phyloP scores from a whole-genome alignment of 1,140 invertebrate genomes.

The Zaprionus ornatus region DNA sequence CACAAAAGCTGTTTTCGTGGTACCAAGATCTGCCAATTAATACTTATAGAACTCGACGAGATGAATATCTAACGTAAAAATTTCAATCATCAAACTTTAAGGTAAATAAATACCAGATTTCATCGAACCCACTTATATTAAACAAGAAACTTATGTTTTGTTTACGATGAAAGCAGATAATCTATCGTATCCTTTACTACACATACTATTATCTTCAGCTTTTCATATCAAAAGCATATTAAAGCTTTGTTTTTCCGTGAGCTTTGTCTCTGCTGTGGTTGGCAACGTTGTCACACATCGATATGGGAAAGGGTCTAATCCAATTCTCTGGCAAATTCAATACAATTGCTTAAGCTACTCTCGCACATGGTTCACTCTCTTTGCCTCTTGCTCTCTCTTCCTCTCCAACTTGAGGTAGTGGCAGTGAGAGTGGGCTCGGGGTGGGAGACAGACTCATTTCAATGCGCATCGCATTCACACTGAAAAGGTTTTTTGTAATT shows the following conservation, averaged over 20 bases:
- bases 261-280: background rate
- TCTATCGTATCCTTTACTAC: too few species aligned
- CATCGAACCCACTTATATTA: too few species aligned
- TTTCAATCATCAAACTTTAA: too few species aligned
- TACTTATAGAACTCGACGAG: too few species aligned
- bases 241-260: background rate
- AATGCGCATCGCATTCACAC: conserved; percentile 38
- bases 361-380: conserved; percentile 3
- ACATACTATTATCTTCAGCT: too few species aligned
- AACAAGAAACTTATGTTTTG: too few species aligned
- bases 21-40: too few species aligned
- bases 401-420: background rate
- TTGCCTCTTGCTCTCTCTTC: background rate
- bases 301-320: background rate
- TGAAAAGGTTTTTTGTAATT: conserved; percentile 46
- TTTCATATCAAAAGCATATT: background rate
- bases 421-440: background rate
- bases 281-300: background rate
- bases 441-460: conserved; percentile 22
- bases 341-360: conserved; percentile 15
- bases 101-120: too few species aligned
- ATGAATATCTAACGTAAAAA: too few species aligned
- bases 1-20: too few species aligned
- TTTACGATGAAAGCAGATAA: too few species aligned
- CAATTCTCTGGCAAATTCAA: background rate